Evolutionary conservation across 2,888 invertebrate species (phyloP), one percentile per base, ranked within the genome.

Genomic region (Pardosa pseudoannulata): DNA sequence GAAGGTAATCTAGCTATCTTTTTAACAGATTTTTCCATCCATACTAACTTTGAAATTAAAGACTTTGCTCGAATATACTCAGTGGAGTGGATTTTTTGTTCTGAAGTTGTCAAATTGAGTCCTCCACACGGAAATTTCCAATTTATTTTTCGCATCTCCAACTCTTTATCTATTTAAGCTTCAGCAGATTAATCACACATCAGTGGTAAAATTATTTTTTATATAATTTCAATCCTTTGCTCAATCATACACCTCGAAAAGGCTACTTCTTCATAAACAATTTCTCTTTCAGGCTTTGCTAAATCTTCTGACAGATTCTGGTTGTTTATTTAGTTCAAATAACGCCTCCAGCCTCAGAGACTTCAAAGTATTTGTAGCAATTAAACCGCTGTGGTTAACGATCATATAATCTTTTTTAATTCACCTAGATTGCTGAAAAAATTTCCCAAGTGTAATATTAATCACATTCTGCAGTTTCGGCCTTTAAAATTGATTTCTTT

Each of bases 321-420:
- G 56, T 56, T 56, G 23, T 16, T 46, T 46, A 46, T n/a, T 46
- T n/a, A 46, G n/a, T 11, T 2, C 46, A 23, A 56, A 56, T 5
- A 23, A 23, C 11, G 56, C 56, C 56, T n/a, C 23, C 23, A 23
- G 56, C 23, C 16, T 5, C 56, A 5, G 23, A 23, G 16, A 56
- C 7, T 56, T 3, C 56, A 5, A 56, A 56, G 23, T 23, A 23
- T 23, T 19, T 3, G 23, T 56, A 56, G 13, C 56, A 56, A 23
- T 56, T 56, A 23, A 56, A 56, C 56, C 19, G 3, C 5, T 23
- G 56, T 56, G 23, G 56, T 56, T 56, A 56, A 56, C 56, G 23
- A 19, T 56, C 56, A 56, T 56, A 23, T 56, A 56, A 56, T 56
- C 56, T 19, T 3, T 56, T 56, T 56, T 56, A 56, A 23, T 56